phyloP scores from a whole-genome alignment of 2,888 invertebrate genomes.

The Bedellia somnulentella region DNA sequence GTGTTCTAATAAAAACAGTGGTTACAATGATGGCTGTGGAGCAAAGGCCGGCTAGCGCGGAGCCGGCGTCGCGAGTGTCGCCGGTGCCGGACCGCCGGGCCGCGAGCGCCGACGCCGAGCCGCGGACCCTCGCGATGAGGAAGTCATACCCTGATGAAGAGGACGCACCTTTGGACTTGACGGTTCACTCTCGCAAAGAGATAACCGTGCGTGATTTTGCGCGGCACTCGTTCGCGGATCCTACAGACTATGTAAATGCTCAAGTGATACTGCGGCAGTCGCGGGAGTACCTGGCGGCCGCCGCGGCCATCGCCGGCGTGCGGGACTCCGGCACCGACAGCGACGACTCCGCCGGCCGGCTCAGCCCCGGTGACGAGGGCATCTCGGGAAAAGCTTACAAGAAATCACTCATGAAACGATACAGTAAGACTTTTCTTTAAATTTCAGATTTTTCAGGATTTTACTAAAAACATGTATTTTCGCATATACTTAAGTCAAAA shows the following conservation, averaged over 20 bases:
- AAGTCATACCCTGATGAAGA: constrained; percentile 49
- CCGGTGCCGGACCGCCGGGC: constrained; percentile 30
- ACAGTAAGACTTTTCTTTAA: constrained; percentile 71
- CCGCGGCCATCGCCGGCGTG: constrained; percentile 30
- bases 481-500: not conserved
- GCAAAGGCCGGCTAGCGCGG: constrained; percentile 45
- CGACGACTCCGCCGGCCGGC: constrained; percentile 75
- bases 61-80: constrained; percentile 26
- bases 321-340: constrained; percentile 78
- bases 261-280: constrained; percentile 53
- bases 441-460: not conserved
- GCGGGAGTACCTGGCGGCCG: constrained; percentile 41
- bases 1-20: constrained; percentile 42
- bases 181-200: constrained; percentile 56
- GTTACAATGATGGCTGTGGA: constrained; percentile 57
- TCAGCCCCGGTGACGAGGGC: constrained; percentile 62
- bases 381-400: constrained; percentile 73
- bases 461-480: not conserved
- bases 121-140: constrained; percentile 51
- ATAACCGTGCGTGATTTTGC: constrained; percentile 54
- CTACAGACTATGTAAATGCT: constrained; percentile 48
- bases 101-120: constrained; percentile 37
- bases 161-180: constrained; percentile 79
- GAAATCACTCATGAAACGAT: constrained; percentile 91
- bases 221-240: constrained; percentile 49